Conservation (phyloP, 2,797 vertebrate genomes). For the Sebastes kiyomatsui region DNA sequence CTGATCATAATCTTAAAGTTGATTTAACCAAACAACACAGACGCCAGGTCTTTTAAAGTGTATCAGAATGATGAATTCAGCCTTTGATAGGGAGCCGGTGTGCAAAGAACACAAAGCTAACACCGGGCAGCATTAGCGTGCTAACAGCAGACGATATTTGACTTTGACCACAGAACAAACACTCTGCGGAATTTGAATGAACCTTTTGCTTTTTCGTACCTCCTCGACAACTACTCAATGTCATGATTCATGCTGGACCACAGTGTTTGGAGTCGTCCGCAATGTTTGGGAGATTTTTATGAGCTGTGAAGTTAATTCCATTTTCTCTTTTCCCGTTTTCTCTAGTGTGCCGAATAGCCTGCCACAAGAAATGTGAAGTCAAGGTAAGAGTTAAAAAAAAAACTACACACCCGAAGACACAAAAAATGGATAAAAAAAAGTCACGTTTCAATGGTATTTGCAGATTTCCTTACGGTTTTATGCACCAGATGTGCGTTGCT, state of each 20-base stretch:
- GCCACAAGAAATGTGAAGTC: conserved; percentile 94
- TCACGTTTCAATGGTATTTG: not conserved
- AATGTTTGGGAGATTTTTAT: conserved; percentile 36
- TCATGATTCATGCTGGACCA: conserved; percentile 26
- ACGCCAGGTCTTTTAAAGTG: not conserved
- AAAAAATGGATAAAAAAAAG: not conserved
- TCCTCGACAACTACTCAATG: conserved; percentile 29
- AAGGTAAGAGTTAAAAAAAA: conserved; percentile 87
- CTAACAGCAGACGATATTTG: conserved; percentile 57
- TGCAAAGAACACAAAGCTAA: conserved; percentile 22
- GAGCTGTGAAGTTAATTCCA: conserved; percentile 29
- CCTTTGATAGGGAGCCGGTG: conserved; percentile 11
- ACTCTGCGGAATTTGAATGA: conserved; percentile 43
- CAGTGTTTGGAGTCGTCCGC: conserved; percentile 14
- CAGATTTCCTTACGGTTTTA: not conserved
- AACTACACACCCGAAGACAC: not conserved
- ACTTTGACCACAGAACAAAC: conserved; percentile 68
- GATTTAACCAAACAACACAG: not conserved
- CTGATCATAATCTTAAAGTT: not conserved
- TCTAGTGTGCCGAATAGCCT: conserved; percentile 89
- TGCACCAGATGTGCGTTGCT: not conserved
- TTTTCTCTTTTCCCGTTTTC: conserved; percentile 38
- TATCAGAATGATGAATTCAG: conserved; percentile 1
- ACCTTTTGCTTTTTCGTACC: conserved; percentile 39
- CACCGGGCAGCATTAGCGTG: conserved; percentile 26